Conservation (phyloP, 2,888 invertebrate genomes). For the Dorcus hopei region DNA sequence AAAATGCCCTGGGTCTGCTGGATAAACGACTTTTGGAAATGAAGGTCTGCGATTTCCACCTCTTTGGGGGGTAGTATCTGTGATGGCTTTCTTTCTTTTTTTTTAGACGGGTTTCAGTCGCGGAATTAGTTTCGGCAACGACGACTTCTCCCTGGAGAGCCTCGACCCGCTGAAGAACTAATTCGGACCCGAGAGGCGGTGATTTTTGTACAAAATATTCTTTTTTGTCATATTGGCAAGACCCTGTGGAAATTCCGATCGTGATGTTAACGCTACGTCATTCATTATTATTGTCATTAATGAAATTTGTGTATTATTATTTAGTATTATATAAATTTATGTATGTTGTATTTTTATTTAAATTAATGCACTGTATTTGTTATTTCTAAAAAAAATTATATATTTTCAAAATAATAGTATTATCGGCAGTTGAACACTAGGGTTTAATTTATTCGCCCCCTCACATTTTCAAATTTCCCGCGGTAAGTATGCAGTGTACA, state of each 20-base stretch:
- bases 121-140: constrained; percentile 83
- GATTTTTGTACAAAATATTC: constrained; percentile 3
- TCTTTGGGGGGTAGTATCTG: constrained; percentile 13
- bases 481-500: too few relatives aligned
- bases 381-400: constrained; percentile 1
- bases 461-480: too few relatives aligned
- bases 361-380: constrained; percentile 19
- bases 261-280: constrained; percentile 17
- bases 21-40: constrained; percentile 82
- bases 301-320: constrained; percentile 8
- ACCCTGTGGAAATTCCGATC: constrained; percentile 12
- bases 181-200: constrained; percentile 21
- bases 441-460: too few relatives aligned
- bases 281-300: constrained; percentile 9
- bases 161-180: constrained; percentile 84
- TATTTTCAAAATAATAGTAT: too few relatives aligned
- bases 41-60: constrained; percentile 60
- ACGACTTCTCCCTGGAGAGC: constrained; percentile 92
- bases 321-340: constrained; percentile 19
- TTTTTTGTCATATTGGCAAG: constrained; percentile 19
- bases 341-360: constrained; percentile 18
- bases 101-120: constrained; percentile 85
- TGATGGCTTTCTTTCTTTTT: constrained; percentile 26
- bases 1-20: constrained; percentile 73
- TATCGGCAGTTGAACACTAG: too few relatives aligned